Conservation (phyloP, 2,113 vertebrate genomes). For the zebrafish (Danio rerio) region GRCz12tu NC_133177.1:37713001-37713500, state of each 20-base stretch:
- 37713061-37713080: too few relatives aligned
- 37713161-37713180: constrained; percentile 30
- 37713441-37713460: constrained; percentile 33
- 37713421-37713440: constrained; percentile 31
- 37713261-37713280: constrained; percentile 92
- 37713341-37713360: neutral
- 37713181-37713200: constrained; percentile 95
- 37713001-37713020: too few relatives aligned
- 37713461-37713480: constrained; percentile 14
- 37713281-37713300: neutral
- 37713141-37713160: constrained; percentile 1
- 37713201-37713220: constrained; percentile 97
- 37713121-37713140: too few relatives aligned
- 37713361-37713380: constrained; percentile 24
- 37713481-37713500: constrained; percentile 4
- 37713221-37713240: constrained; percentile 96
- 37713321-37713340: neutral
- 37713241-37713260: constrained; percentile 98
- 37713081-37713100: too few relatives aligned
- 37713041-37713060: too few relatives aligned
- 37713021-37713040: too few relatives aligned
- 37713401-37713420: constrained; percentile 22
- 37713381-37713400: constrained; percentile 11
- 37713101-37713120: too few relatives aligned
- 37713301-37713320: neutral